These are phyloP conservation scores for Pseudomugil tenellus DNA, from an alignment of 2,797 vertebrate species.

Conservation along the genomic window DNA sequence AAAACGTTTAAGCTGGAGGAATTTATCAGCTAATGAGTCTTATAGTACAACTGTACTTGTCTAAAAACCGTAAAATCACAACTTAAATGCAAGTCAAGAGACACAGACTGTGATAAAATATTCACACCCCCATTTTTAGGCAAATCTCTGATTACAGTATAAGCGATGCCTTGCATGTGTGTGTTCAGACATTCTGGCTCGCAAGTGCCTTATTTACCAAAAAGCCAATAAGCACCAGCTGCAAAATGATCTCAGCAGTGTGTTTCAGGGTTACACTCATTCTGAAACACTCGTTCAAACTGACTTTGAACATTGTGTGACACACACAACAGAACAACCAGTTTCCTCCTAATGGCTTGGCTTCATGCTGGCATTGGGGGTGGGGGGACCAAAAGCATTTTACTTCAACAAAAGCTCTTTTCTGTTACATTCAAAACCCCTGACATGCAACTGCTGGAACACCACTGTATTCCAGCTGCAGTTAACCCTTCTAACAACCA, in stretches of 20 bases:
- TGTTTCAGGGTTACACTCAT: conserved; percentile 51
- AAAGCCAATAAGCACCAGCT: conserved; percentile 74
- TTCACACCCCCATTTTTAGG: conserved; percentile 25
- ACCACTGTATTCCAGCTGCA: conserved; percentile 39
- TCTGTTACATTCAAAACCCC: conserved; percentile 59
- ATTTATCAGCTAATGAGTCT: conserved; percentile 1
- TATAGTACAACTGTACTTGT: neutral
- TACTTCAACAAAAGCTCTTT: conserved; percentile 70
- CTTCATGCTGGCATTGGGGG: conserved; percentile 44
- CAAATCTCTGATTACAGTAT: conserved; percentile 37
- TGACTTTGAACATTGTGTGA: conserved; percentile 64
- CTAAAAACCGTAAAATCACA: neutral
- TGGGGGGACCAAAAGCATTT: conserved; percentile 32
- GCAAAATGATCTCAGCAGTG: conserved; percentile 70
- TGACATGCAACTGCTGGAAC: conserved; percentile 48
- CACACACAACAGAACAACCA: conserved; percentile 50
- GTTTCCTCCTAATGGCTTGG: conserved; percentile 63
- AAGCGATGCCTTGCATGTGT: conserved; percentile 16
- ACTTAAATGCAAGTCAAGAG: conserved; percentile 5
- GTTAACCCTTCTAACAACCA: conserved; percentile 62
- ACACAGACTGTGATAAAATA: conserved; percentile 4
- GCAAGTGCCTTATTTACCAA: conserved; percentile 64
- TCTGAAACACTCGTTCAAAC: conserved; percentile 53
- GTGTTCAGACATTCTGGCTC: conserved; percentile 40
- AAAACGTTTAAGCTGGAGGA: conserved; percentile 8